phyloP scores from a whole-genome alignment of 2,113 vertebrate genomes.

The Colistium nudipinnis region DNA sequence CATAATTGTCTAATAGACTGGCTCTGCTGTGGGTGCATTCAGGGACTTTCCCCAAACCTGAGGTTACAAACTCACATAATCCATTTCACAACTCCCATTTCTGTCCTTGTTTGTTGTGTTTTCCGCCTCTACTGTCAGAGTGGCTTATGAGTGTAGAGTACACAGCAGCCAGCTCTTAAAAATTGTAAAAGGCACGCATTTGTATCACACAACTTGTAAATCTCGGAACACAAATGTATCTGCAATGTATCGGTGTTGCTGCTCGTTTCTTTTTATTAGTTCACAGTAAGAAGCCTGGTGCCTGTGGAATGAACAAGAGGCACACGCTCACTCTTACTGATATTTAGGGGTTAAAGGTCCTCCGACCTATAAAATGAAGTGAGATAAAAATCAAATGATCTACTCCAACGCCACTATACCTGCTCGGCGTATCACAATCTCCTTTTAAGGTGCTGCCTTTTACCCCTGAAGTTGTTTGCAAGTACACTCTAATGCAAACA shows the following conservation, averaged over 20 bases:
- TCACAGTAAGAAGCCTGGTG: background rate
- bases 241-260: too few relatives aligned
- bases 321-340: too few relatives aligned
- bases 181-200: background rate
- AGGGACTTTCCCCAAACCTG: background rate
- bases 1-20: background rate
- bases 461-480: slow-evolving; percentile 28
- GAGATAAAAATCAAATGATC: slow-evolving; percentile 4
- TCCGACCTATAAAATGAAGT: background rate
- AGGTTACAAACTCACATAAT: background rate
- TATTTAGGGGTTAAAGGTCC: slow-evolving; percentile 12
- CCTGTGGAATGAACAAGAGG: background rate
- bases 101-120: too few relatives aligned
- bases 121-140: too few relatives aligned
- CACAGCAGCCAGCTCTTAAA: background rate
- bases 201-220: background rate
- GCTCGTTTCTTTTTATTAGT: too few relatives aligned
- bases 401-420: background rate
- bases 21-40: background rate
- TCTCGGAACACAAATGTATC: too few relatives aligned
- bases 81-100: background rate
- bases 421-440: background rate
- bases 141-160: too few relatives aligned
- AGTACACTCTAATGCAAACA: background rate
- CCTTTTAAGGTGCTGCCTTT: background rate